Evolutionary conservation across 2,113 vertebrate species (phyloP).

Genomic region (Rynchops niger): DNA sequence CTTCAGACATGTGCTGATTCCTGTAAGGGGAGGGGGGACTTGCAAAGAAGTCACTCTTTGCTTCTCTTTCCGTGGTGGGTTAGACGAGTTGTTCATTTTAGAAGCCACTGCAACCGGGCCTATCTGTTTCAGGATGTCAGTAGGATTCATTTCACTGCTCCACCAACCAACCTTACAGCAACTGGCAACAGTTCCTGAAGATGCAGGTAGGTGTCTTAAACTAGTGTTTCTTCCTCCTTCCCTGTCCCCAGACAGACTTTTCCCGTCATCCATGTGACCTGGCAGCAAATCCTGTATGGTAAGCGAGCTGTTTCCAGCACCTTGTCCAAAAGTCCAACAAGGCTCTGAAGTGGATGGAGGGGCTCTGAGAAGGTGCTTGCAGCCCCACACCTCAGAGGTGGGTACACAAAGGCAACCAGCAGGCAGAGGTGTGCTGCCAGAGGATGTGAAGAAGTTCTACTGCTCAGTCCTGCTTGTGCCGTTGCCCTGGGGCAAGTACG

Average conservation of each 20-base stretch:
- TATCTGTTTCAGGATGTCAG: constrained; percentile 28
- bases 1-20: background rate
- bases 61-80: background rate
- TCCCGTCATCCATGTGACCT: background rate
- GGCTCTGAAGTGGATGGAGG: background rate
- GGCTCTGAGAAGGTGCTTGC: background rate
- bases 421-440: background rate
- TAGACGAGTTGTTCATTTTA: background rate
- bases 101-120: background rate
- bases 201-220: background rate
- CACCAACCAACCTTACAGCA: background rate
- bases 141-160: background rate
- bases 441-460: fast-evolving
- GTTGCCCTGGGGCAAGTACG: fast-evolving
- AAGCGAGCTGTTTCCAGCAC: background rate
- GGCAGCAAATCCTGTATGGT: background rate
- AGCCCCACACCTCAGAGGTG: background rate
- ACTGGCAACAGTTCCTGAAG: background rate
- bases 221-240: background rate
- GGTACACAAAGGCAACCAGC: background rate
- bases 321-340: background rate
- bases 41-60: background rate
- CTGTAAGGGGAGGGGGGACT: background rate
- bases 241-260: background rate
- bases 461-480: background rate